Conservation (phyloP, 2,888 invertebrate species). For the Eremobia ochroleuca region DNA sequence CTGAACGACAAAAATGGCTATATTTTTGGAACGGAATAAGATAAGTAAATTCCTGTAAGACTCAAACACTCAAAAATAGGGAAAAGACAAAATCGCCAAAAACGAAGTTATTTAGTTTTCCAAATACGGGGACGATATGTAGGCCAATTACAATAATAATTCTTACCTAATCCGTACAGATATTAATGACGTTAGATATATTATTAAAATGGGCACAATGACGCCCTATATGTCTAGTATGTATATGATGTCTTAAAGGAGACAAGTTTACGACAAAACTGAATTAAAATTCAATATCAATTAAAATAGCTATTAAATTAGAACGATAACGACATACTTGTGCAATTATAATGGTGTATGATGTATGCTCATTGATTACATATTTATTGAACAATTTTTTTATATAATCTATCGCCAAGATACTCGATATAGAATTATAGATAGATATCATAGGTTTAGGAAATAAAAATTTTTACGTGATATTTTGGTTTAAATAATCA, state of each 20-base stretch:
- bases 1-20: no score
- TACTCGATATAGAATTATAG: neutral
- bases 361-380: neutral
- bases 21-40: no score
- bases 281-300: slow-evolving; percentile 46
- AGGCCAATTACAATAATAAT: slow-evolving; percentile 35
- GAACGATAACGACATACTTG: slow-evolving; percentile 6
- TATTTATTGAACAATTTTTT: slow-evolving; percentile 12
- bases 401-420: neutral
- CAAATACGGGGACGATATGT: no score
- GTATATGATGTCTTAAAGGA: slow-evolving; percentile 1
- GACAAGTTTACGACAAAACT: slow-evolving; percentile 33
- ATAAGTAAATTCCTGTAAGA: no score
- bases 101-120: no score
- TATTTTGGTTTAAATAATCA: neutral
- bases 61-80: no score
- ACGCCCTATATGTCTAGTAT: slow-evolving; percentile 3
- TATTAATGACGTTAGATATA: slow-evolving; percentile 11
- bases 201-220: slow-evolving; percentile 24
- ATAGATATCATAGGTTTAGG: neutral
- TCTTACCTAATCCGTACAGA: slow-evolving; percentile 22
- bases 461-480: neutral
- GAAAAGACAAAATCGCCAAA: no score
- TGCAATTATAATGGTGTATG: slow-evolving; percentile 20
- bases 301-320: slow-evolving; percentile 44